Evolutionary conservation across 2,113 vertebrate species (phyloP).

Genomic region (Prietella phreatophila): DNA sequence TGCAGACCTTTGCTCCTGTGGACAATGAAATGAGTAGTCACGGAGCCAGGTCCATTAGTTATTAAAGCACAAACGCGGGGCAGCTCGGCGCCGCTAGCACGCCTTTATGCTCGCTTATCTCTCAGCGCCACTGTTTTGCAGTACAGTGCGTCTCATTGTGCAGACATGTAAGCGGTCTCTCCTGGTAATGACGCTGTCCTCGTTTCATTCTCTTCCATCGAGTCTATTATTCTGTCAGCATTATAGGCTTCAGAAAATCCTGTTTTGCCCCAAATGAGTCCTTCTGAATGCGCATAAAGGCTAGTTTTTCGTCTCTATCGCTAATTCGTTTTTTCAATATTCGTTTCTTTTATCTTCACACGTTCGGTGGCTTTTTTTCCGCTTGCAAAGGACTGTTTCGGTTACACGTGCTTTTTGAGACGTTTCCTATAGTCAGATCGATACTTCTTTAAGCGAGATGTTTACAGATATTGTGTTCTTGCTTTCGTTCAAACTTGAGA

Average conservation of each 20-base stretch:
- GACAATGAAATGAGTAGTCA: not conserved
- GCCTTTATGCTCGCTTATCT: not conserved
- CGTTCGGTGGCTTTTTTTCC: not conserved
- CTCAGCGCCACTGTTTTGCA: not conserved
- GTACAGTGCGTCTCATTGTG: not conserved
- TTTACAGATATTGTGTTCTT: not conserved
- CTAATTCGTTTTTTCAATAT: not conserved
- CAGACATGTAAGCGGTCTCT: not conserved
- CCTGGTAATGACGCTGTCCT: slow-evolving; percentile 2
- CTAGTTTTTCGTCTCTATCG: not conserved
- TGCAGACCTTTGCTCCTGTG: not conserved
- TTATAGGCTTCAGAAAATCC: not conserved
- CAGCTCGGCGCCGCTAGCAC: not conserved
- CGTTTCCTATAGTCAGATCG: not conserved
- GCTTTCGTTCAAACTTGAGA: not conserved
- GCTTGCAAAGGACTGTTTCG: not conserved
- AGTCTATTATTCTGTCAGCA: not conserved
- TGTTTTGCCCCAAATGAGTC: not conserved
- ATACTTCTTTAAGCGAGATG: not conserved
- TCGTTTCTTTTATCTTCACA: not conserved
- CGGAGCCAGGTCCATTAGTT: not conserved
- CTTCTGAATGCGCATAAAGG: not conserved
- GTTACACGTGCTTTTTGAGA: not conserved
- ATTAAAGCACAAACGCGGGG: not conserved
- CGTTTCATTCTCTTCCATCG: not conserved